These are phyloP conservation scores for Hycleus phaleratus DNA, from an alignment of 1,140 invertebrate species.

Conservation along the genomic window DNA sequence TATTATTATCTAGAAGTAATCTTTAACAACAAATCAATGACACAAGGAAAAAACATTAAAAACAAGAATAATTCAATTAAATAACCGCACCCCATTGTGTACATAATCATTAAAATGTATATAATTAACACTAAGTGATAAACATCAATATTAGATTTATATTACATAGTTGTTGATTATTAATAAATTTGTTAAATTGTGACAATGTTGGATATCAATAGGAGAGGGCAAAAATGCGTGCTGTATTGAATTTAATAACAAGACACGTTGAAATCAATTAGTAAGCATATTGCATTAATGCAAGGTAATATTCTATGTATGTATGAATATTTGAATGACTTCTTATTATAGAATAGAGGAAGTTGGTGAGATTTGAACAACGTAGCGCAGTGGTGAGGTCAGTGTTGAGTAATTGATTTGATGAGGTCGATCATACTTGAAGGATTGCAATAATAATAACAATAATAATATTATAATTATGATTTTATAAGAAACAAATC, in stretches of 20 bases:
- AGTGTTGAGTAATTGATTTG: conserved; percentile 6
- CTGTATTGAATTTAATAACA: too few species aligned
- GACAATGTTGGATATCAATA: too few species aligned
- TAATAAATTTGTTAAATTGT: too few species aligned
- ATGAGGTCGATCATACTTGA: conserved; percentile 8
- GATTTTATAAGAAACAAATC: too few species aligned
- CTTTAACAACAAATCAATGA: conserved; percentile 10
- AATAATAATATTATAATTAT: too few species aligned
- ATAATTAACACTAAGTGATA: conserved; percentile 10
- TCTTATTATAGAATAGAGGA: conserved; percentile 10
- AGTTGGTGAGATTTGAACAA: not conserved
- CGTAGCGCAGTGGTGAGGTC: conserved; percentile 6
- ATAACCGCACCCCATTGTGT: conserved; percentile 5
- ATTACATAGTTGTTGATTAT: too few species aligned
- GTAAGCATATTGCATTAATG: not conserved
- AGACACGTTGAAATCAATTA: conserved; percentile 1
- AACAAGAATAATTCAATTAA: conserved; percentile 6
- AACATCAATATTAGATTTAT: conserved; percentile 4
- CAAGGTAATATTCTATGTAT: not conserved
- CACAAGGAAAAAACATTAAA: not conserved
- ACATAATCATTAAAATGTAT: conserved; percentile 9
- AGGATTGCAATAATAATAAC: not conserved
- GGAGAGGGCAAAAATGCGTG: too few species aligned
- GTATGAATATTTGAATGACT: conserved; percentile 8
- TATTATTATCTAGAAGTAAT: conserved; percentile 4